Conservation (phyloP, 1,140 invertebrate genomes). For the Leptinotarsa lineolata region DNA sequence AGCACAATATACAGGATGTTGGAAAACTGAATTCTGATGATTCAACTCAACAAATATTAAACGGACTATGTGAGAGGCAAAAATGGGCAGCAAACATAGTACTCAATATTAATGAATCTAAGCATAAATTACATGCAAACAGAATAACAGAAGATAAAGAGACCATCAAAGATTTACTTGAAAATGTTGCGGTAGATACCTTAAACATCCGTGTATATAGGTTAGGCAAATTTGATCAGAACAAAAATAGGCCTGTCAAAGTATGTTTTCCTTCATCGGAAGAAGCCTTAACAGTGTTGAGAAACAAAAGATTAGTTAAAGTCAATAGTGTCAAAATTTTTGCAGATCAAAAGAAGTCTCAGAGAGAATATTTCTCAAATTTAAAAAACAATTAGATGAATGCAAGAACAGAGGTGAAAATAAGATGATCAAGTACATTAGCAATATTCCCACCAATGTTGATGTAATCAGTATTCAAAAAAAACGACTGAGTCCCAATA, state of each 20-base stretch:
- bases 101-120: constrained; percentile 5
- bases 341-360: neutral
- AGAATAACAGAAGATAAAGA: constrained; percentile 12
- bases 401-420: too few relatives aligned
- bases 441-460: neutral
- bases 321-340: constrained; percentile 10
- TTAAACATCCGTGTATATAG: constrained; percentile 14
- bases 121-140: constrained; percentile 11
- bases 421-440: too few relatives aligned
- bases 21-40: neutral
- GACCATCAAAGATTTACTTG: constrained; percentile 8
- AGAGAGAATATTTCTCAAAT: neutral
- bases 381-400: too few relatives aligned
- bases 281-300: constrained; percentile 13
- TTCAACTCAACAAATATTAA: neutral
- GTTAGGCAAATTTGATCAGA: constrained; percentile 6
- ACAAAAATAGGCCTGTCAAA: constrained; percentile 15
- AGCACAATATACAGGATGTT: neutral
- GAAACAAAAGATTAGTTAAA: constrained; percentile 11
- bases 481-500: neutral
- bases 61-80: constrained; percentile 2
- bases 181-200: constrained; percentile 12
- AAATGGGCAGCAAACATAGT: neutral
- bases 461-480: neutral
- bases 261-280: constrained; percentile 1